Base-by-base conservation (phyloP, 2,797 vertebrate species). In the Dermochelys coriacea region DNA sequence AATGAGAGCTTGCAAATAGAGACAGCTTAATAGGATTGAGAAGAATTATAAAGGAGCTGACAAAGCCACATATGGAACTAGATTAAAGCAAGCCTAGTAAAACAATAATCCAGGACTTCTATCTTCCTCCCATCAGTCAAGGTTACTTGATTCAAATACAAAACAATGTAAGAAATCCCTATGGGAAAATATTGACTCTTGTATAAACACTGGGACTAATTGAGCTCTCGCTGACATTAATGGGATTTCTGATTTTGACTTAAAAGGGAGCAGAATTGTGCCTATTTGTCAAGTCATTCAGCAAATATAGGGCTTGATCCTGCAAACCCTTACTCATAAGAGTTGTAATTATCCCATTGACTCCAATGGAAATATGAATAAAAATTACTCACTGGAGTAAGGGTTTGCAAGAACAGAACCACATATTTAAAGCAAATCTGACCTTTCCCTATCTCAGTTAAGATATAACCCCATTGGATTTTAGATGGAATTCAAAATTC, bases 31-130 rank as follows among this genome's bases (percentile, higher is more conserved):
- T 95, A 96, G 97, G 98, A 98, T 99, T 98, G 95, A 92, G 54
- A 94, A 96, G 98, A 97, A 98, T 98, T 98, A 97, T 51, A 97
- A 94, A 91, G 95, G 80, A 85, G 98, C 98, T 98, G 98, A 99
- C 98, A 92, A 95, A 94, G 98, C 98, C 98, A 94, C 92, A 93
- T 93, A 86, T 89, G 95, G 91, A 97, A 95, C 95, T 86, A 95
- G 97, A 98, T 98, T 98, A 97, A 97, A 98, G 96, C 86, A 96
- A 97, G 87, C 93, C 96, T 97, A 92, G 83, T 98, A 96, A 98
- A 97, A 90, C 87, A 96, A 94, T 98, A 98, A 99, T 99, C 98
- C 96, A 85, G 34, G 71, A 82, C 68, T 79, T 31, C 37, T 93
- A n/a, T 88, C 94, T 95, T 95, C 96, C 94, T 95, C 92, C 94